A percentile compares a stretch with the other conserved stretches of the same genome.
These are phyloP conservation scores for Theristicus caerulescens DNA, from an alignment of 2,113 vertebrate species.

Conservation along the genomic window DNA sequence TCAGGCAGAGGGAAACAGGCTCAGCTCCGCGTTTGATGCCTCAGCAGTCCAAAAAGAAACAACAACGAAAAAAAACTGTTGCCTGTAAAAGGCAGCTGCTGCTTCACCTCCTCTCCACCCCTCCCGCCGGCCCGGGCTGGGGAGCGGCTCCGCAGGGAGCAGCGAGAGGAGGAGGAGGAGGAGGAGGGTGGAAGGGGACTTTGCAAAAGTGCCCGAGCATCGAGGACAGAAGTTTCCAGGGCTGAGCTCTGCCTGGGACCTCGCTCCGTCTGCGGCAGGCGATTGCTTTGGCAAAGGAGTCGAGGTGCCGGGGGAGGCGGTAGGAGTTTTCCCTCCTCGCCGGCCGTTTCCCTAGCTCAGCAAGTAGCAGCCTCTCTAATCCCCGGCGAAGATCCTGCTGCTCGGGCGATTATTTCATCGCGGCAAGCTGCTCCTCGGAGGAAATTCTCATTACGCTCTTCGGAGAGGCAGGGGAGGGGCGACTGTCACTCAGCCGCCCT, in stretches of 20 bases:
- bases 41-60: slow-evolving; percentile 38
- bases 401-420: slow-evolving; percentile 64
- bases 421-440: slow-evolving; percentile 59
- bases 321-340: neutral
- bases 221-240: slow-evolving; percentile 10
- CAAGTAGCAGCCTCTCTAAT: slow-evolving; percentile 53
- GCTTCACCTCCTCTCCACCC: slow-evolving; percentile 27
- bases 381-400: slow-evolving; percentile 49
- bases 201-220: neutral
- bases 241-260: neutral
- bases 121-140: neutral
- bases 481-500: slow-evolving; percentile 53
- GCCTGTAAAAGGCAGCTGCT: slow-evolving; percentile 50
- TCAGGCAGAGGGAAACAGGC: neutral
- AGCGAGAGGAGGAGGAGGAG: neutral
- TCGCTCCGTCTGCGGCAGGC: neutral
- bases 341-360: slow-evolving; percentile 45
- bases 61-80: slow-evolving; percentile 8
- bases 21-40: neutral
- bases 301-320: neutral
- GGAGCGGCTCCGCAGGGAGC: neutral
- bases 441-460: slow-evolving; percentile 61
- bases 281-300: neutral
- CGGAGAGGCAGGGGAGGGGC: slow-evolving; percentile 49
- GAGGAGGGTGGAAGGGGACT: neutral